Base-by-base conservation (phyloP, 1,140 invertebrate genomes). In the Choristoneura fumiferana region DNA sequence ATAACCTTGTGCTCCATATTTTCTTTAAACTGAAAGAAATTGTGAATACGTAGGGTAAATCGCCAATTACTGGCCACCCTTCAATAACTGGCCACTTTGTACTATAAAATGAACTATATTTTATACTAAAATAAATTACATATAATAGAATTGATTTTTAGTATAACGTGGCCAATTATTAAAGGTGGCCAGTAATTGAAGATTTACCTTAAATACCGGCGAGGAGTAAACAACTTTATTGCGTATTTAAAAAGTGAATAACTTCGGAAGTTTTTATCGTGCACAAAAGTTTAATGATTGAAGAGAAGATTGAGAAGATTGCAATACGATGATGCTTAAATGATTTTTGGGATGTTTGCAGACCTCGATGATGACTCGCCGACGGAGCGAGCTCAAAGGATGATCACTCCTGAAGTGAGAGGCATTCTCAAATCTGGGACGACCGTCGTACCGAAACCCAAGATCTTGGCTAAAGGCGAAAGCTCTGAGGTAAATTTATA, bases 341-440 rank as follows among this genome's bases (percentile, higher is more conserved):
- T 49, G 22, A 0, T 8, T 2, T 49, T 49, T 49, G 43, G 17
- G n/a, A 49, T n/a, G 9, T 14, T 73, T 71, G 4, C 72, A 88
- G 85, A 88, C 62, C 60, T 85, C 40, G 83, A 86, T 43, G 88
- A 89, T 33, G 86, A 88, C 60, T 79, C 85, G 37, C 81, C 84
- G 1, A 60, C 87, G 14, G 89, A 90, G 53, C 82, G 89, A 49
- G 89, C 89, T 36, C 84, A 89, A 56, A 74, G 84, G 39, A 90
- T 90, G 87, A 84, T 91, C 37, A 90, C 88, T 1, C 84, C 79
- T 3, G 89, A 91, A 80, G 89, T 91, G 5, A 69, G 84, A 34
- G 87, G 91, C 29, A 92, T 92, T 35, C 69, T 92, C 6, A 92
- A 92, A 69, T 87, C 89, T 0, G 89, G 89, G 10, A 83, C 87